These are phyloP conservation scores for Erynnis tages DNA, from an alignment of 2,888 invertebrate species.

Conservation along the genomic window DNA sequence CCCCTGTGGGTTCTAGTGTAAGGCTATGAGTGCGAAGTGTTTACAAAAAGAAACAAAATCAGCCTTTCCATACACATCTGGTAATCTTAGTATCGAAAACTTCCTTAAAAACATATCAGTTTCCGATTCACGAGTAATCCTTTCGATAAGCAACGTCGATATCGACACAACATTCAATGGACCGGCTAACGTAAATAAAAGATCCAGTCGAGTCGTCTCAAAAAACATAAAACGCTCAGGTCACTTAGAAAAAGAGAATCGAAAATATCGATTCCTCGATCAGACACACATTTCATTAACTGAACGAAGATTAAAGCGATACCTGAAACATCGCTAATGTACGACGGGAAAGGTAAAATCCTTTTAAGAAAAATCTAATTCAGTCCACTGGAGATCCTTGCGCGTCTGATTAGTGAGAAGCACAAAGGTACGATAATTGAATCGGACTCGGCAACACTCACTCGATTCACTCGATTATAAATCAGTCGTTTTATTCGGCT, in stretches of 20 bases:
- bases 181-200: neutral
- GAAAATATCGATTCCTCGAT: constrained; percentile 24
- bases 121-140: no score
- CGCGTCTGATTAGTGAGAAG: constrained; percentile 32
- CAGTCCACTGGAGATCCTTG: constrained; percentile 25
- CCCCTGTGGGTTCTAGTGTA: no score
- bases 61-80: no score
- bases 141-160: no score
- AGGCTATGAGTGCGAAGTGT: no score
- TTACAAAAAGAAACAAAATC: no score
- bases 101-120: no score
- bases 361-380: constrained; percentile 29
- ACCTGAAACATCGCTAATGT: constrained; percentile 27
- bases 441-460: constrained; percentile 33
- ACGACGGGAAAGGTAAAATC: constrained; percentile 25
- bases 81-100: no score
- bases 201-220: neutral
- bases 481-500: constrained; percentile 42
- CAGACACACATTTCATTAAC: constrained; percentile 28
- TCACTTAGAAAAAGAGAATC: constrained; percentile 12
- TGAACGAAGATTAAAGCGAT: constrained; percentile 25
- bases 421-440: constrained; percentile 38
- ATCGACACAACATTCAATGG: neutral
- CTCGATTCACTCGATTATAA: constrained; percentile 43
- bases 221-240: neutral